Conservation (phyloP, 2,888 invertebrate genomes). For the Steinernema hermaphroditum region DNA sequence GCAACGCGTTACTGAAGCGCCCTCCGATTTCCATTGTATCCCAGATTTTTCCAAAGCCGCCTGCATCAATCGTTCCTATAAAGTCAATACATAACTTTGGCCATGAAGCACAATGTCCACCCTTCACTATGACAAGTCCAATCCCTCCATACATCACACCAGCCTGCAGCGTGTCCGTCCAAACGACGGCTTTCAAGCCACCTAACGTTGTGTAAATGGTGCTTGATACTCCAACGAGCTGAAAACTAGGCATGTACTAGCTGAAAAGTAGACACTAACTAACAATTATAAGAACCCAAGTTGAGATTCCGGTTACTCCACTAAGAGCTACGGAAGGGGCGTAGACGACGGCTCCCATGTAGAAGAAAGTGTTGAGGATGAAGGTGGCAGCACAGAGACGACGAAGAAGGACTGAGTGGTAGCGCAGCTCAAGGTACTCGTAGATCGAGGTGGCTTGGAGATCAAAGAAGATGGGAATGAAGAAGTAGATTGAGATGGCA, state of each 20-base stretch:
- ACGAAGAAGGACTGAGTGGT: conserved; percentile 21
- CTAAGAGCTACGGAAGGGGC: conserved; percentile 31
- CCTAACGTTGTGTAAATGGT: conserved; percentile 28
- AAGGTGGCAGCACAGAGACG: conserved; percentile 20
- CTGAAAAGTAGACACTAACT: not conserved
- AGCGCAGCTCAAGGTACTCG: conserved; percentile 31
- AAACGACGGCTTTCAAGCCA: conserved; percentile 7
- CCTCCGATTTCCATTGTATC: not conserved
- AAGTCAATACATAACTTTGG: too few relatives aligned
- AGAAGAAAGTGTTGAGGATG: conserved; percentile 28
- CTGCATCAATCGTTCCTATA: conserved; percentile 23
- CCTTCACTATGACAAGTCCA: conserved; percentile 8
- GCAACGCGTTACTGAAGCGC: not conserved
- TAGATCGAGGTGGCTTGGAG: conserved; percentile 30
- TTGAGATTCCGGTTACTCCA: conserved; percentile 10
- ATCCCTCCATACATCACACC: conserved; percentile 31
- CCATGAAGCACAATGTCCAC: too few relatives aligned
- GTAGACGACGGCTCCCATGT: conserved; percentile 31
- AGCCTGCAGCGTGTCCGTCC: conserved; percentile 18
- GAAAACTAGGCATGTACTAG: not conserved
- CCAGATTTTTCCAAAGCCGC: conserved; percentile 23
- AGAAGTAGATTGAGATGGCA: conserved; percentile 25
- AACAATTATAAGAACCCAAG: conserved; percentile 25
- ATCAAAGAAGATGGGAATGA: conserved; percentile 32
- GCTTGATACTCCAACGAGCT: conserved; percentile 19